phyloP scores from a whole-genome alignment of 2,113 vertebrate genomes.

The Gymnogyps californianus region DNA sequence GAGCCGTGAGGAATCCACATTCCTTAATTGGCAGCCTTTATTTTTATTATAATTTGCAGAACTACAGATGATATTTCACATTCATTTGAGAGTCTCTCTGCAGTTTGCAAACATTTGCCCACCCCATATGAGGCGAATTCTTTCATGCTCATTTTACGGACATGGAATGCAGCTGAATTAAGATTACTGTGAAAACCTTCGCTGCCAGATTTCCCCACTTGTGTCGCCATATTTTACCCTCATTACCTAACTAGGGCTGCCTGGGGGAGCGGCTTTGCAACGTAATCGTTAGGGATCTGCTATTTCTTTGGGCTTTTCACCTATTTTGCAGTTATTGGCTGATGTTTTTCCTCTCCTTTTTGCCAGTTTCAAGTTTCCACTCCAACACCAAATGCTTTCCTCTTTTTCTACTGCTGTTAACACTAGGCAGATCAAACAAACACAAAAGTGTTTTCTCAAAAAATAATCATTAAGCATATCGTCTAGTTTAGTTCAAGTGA shows the following conservation, averaged over 20 bases:
- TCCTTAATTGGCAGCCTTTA: not conserved
- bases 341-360: not conserved
- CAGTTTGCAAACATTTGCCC: not conserved
- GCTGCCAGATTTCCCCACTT: not conserved
- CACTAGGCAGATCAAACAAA: conserved; percentile 53
- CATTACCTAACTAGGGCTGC: not conserved
- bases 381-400: not conserved
- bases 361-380: conserved; percentile 20
- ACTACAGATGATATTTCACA: not conserved
- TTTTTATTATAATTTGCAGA: not conserved
- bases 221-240: not conserved
- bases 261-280: not conserved
- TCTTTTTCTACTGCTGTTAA: conserved; percentile 18
- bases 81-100: not conserved
- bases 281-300: not conserved
- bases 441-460: conserved; percentile 62
- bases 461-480: conserved; percentile 59
- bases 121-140: fast-evolving
- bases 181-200: not conserved
- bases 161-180: fast-evolving
- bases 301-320: not conserved
- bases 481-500: conserved; percentile 50
- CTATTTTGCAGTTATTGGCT: not conserved
- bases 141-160: not conserved
- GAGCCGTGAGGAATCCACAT: fast-evolving